Conservation (phyloP, 2,113 vertebrate genomes). For the Brachirus orientalis region DNA sequence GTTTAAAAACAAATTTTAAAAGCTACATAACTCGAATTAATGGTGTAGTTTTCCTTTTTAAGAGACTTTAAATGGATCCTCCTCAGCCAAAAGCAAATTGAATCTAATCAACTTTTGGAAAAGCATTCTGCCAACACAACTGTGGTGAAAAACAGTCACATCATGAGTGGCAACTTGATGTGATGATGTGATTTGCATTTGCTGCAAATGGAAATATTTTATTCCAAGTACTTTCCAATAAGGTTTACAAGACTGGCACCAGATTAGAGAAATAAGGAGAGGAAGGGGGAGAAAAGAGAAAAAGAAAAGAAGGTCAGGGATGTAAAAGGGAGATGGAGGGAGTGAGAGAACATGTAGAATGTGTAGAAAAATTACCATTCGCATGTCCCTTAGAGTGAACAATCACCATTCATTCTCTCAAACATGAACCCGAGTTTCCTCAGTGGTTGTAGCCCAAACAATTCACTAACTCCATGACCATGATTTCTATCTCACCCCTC, state of each 20-base stretch:
- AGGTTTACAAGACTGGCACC: constrained; percentile 16
- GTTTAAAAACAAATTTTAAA: background rate
- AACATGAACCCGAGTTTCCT: background rate
- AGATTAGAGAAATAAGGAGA: constrained; percentile 8
- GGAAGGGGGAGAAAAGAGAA: background rate
- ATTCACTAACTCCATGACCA: too few species aligned
- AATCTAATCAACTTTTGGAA: background rate
- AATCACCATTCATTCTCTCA: background rate
- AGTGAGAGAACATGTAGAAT: too few species aligned
- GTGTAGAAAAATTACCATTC: too few species aligned
- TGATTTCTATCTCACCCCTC: background rate
- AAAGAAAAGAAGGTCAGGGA: constrained; percentile 33
- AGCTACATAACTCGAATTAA: constrained; percentile 11
- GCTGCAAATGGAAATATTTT: constrained; percentile 25
- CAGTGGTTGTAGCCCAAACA: background rate
- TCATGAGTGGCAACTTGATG: constrained; percentile 15
- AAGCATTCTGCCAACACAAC: constrained; percentile 31
- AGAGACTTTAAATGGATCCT: constrained; percentile 26
- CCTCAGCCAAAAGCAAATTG: constrained; percentile 25
- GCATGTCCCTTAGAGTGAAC: background rate
- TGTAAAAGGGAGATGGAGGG: constrained; percentile 1
- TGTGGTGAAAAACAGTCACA: constrained; percentile 2
- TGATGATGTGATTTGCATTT: constrained; percentile 13
- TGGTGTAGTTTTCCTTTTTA: constrained; percentile 12
- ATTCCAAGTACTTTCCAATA: background rate